Base-by-base conservation (phyloP, 2,797 vertebrate species). In the Melanotaenia pygmaea region DNA sequence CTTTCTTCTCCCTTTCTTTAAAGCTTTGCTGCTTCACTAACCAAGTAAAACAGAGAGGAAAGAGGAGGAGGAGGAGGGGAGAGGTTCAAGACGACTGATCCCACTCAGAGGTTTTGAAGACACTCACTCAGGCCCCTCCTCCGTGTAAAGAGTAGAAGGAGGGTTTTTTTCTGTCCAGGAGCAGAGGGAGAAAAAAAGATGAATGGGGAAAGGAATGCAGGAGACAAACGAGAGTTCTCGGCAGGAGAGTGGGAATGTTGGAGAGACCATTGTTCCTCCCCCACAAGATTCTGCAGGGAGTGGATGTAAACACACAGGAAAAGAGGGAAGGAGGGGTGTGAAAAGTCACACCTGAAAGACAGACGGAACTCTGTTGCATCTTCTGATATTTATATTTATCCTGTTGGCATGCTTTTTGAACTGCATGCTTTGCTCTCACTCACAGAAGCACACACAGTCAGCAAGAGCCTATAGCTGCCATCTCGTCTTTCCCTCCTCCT, bases 211-310 rank as follows among this genome's bases (percentile, higher is more conserved):
- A 93, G 90, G 94, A 94, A 94, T 94, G 93, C 88, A 82, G 82
- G 85, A 91, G 91, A 92, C 91, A 93, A 94, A 93, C 79, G 88
- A 93, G 89, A 68, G 86, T 84, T 90, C 92, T 87, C 92, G 78
- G 92, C 93, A 93, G 93, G 92, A 94, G 93, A 92, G 88, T 91
- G 91, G 91, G 94, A 94, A 93, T 94, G 92, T 76, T 80, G 80
- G 82, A 70, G 81, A 74, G 80, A 45, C 83, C 43, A 91, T 93
- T 92, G 91, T 90, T 80, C 74, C 85, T 56, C 86, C 81, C 79
- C 81, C 80, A 57, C 71, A 35, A 76, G 80, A 76, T 84, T 87
- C 78, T 86, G 77, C 81, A 69, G 86, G 83, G 83, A 87, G 85
- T 88, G 83, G 86, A 89, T 86, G 87, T 90, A 88, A 90, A 91